Evolutionary conservation across 23 tunicate species (phyloP), one percentile per base, ranked within the genome.

Genomic region (Phallusia fumigata): DNA sequence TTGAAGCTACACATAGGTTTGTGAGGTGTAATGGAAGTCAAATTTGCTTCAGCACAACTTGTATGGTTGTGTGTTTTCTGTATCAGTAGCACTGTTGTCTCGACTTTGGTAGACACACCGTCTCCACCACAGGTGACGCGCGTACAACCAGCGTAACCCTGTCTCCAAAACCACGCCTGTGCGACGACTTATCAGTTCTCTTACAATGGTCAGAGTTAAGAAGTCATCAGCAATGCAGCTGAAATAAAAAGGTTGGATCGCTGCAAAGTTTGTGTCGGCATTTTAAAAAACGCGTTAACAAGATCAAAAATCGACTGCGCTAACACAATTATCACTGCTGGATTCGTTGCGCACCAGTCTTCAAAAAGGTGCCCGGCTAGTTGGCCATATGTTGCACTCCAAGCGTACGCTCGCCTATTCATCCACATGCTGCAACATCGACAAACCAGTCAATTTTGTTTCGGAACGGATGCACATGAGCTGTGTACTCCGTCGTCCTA

Each of bases 391-490:
- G 69, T 24, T 58, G 28, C 26, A 58, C 69, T 21, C 28, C 69
- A 24, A 6, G 28, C 69, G 28, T 16, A 58, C 26, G 69, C 69
- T 6, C 28, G 69, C 69, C 69, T 13, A 58, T 58, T 58, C 69
- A 58, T 58, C 26, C 69, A 24, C 26, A 24, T 58, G 28, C 28
- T 58, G 69, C 28, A 58, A 58, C 69, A 58, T 58, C 69, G 28
- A 22, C 28, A 58, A 58, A 58, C 69, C 28, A 58, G 69, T 22
- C 69, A 58, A 58, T 58, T 58, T 24, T 58, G 69, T 58, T 58
- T 58, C 69, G 28, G 69, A 58, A 58, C 69, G 69, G 69, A 58
- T 58, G 69, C 69, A 24, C 69, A 22, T 58, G 69, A 21, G 69
- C 69, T 58, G 69, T 58, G 69, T 58, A 24, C 69, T 58, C 13